These are phyloP conservation scores for Heliocidaris erythrogramma DNA, from an alignment of 35 echinoderm and acorn worm species.

Conservation along the genomic window DNA sequence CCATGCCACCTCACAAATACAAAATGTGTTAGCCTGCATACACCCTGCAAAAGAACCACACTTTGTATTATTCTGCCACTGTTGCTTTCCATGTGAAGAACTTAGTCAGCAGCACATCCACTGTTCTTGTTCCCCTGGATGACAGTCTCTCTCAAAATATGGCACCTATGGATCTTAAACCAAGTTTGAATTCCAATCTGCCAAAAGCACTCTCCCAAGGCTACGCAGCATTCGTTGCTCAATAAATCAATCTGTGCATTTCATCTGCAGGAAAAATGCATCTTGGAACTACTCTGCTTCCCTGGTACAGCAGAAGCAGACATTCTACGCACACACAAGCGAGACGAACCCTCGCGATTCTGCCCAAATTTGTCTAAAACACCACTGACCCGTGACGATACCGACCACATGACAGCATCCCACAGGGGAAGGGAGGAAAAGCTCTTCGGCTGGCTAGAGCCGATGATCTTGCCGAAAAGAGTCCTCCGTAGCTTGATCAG, in stretches of 20 bases:
- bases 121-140: not conserved
- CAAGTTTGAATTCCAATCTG: not conserved
- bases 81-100: not conserved
- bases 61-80: not conserved
- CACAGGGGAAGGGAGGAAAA: not conserved
- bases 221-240: not conserved
- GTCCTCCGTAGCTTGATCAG: slow-evolving; percentile 94
- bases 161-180: not conserved
- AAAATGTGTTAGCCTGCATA: not conserved
- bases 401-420: not conserved
- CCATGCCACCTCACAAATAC: not conserved
- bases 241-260: slow-evolving; percentile 13
- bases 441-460: slow-evolving; percentile 14
- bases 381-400: not conserved
- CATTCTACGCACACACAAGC: not conserved
- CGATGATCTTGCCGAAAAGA: slow-evolving; percentile 85
- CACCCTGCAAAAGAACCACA: not conserved
- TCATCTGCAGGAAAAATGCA: not conserved
- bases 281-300: not conserved
- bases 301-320: not conserved
- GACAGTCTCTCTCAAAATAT: not conserved
- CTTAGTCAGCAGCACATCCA: not conserved
- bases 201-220: not conserved
- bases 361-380: not conserved
- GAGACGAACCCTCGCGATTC: not conserved